Conservation (phyloP, 2,113 vertebrate species). For the Bujurquina vittata region DNA sequence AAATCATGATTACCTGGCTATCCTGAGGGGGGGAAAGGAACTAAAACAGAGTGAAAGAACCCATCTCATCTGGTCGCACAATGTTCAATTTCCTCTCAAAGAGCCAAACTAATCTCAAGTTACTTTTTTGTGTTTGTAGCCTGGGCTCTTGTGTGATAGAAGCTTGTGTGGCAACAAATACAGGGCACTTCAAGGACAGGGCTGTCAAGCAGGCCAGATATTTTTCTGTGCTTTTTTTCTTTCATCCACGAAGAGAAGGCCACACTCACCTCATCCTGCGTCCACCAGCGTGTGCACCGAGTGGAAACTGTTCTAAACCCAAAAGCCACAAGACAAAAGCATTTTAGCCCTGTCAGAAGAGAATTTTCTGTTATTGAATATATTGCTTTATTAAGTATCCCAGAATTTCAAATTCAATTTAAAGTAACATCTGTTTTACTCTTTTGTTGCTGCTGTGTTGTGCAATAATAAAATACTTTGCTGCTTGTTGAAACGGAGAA, state of each 20-base stretch:
- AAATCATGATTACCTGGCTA: constrained; percentile 63
- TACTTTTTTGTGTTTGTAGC: constrained; percentile 44
- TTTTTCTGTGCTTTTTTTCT: not conserved
- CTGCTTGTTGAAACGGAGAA: not conserved
- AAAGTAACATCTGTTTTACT: not conserved
- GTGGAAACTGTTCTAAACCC: not conserved
- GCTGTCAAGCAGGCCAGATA: not conserved
- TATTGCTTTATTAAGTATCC: not conserved
- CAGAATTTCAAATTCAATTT: not conserved
- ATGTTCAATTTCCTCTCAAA: constrained; percentile 69
- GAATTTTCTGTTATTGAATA: not conserved
- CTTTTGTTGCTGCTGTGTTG: not conserved
- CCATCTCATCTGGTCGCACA: constrained; percentile 44
- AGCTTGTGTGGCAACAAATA: constrained; percentile 33
- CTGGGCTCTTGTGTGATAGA: constrained; percentile 37
- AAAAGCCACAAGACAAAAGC: not conserved
- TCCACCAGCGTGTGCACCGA: not conserved
- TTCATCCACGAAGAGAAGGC: constrained; percentile 20
- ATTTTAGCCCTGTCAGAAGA: not conserved
- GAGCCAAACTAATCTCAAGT: constrained; percentile 58
- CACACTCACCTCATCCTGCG: not conserved
- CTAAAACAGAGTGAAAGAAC: constrained; percentile 38
- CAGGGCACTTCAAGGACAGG: constrained; percentile 58
- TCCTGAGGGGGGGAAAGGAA: constrained; percentile 37
- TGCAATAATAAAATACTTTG: not conserved